phyloP scores from a whole-genome alignment of 2,888 invertebrate species.

The Abrostola tripartita region DNA sequence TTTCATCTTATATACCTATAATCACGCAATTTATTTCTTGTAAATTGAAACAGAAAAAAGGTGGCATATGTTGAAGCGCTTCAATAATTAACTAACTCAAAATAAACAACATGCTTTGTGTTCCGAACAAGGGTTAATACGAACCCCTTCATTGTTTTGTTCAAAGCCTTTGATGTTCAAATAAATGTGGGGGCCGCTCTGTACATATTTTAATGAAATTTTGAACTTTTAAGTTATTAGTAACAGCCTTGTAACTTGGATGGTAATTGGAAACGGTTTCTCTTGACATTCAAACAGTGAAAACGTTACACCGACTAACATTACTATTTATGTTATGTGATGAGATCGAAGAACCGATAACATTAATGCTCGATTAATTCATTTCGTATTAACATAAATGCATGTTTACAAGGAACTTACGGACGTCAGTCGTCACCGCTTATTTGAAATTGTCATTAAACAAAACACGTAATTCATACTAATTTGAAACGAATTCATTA shows the following conservation, averaged over 20 bases:
- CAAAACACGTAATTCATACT: conserved; percentile 4
- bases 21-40: conserved; percentile 12
- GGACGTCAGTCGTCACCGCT: conserved; percentile 13
- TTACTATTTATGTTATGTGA: conserved; percentile 38
- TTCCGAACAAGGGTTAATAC: conserved; percentile 39
- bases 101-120: conserved; percentile 43
- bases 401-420: conserved; percentile 13
- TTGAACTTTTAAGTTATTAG: conserved; percentile 38
- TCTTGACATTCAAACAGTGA: conserved; percentile 28
- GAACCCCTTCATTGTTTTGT: conserved; percentile 17
- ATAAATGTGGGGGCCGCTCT: conserved; percentile 27
- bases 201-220: conserved; percentile 46
- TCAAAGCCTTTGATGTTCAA: conserved; percentile 33
- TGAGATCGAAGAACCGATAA: conserved; percentile 30
- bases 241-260: conserved; percentile 31
- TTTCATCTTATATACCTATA: conserved; percentile 12
- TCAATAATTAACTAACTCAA: conserved; percentile 30
- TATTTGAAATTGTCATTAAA: conserved; percentile 3
- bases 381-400: conserved; percentile 27
- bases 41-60: conserved; percentile 27
- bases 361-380: conserved; percentile 24
- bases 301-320: conserved; percentile 13
- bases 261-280: conserved; percentile 42
- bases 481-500: conserved; percentile 1
- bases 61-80: conserved; percentile 28